These are phyloP conservation scores for Odocoileus virginianus DNA, from an alignment of 2,113 vertebrate genomes.

Conservation along the genomic window DNA sequence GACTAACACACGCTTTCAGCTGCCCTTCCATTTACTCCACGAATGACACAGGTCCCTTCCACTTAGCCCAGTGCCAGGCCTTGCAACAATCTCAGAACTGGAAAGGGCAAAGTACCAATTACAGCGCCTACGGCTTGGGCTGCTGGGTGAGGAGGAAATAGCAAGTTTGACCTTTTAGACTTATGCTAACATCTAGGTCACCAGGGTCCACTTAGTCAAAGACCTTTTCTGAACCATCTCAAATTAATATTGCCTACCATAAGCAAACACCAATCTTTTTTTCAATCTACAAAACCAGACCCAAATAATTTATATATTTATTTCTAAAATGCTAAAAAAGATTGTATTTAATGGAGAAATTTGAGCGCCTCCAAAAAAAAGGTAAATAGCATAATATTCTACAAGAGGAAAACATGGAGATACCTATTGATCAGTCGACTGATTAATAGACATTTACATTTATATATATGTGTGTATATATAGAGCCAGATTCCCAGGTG, in stretches of 20 bases:
- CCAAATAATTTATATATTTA: neutral
- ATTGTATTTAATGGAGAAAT: neutral
- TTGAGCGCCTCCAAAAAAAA: neutral
- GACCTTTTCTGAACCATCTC: neutral
- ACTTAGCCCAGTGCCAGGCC: conserved; percentile 10
- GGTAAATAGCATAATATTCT: neutral
- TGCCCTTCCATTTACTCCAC: neutral
- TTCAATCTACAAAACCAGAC: neutral
- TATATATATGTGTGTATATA: neutral
- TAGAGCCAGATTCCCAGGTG: neutral
- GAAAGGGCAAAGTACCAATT: conserved; percentile 55
- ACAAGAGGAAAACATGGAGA: neutral
- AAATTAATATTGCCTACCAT: neutral
- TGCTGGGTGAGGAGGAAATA: conserved; percentile 1
- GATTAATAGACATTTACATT: neutral
- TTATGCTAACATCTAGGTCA: conserved; percentile 39
- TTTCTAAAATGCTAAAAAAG: neutral
- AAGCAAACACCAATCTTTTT: neutral
- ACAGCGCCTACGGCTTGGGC: neutral
- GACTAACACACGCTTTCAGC: neutral
- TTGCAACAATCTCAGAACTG: neutral
- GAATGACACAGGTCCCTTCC: neutral
- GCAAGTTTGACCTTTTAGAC: conserved; percentile 51
- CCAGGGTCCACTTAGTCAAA: conserved; percentile 20
- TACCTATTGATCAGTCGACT: neutral